phyloP scores from a whole-genome alignment of 2,888 invertebrate species.

The Harpalus rufipes region DNA sequence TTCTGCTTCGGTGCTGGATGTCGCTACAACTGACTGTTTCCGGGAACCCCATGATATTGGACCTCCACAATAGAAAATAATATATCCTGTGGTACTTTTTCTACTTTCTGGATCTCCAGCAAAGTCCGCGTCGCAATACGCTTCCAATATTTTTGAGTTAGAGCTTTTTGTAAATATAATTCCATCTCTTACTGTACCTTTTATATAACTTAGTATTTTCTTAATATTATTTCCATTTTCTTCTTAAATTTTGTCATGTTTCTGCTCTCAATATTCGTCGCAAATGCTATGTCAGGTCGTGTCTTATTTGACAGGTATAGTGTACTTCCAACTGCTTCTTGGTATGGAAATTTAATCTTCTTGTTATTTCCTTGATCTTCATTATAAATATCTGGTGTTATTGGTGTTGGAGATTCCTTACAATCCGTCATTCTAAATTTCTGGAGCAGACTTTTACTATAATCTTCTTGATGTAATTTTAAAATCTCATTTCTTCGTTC shows the following conservation, averaged over 20 bases:
- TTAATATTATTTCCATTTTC: neutral
- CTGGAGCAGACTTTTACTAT: neutral
- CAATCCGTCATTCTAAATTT: neutral
- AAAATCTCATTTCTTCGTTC: neutral
- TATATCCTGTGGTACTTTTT: constrained; percentile 25
- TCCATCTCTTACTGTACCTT: neutral
- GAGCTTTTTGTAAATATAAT: neutral
- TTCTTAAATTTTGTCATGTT: neutral
- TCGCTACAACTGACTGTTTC: constrained; percentile 70
- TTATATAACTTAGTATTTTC: neutral
- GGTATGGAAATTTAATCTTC: neutral
- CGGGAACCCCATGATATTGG: constrained; percentile 70
- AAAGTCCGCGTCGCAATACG: neutral
- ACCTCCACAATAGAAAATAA: constrained; percentile 68
- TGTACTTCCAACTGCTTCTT: constrained; percentile 11
- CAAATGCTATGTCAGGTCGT: no score
- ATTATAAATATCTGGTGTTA: neutral
- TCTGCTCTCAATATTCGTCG: no score
- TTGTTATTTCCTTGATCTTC: neutral
- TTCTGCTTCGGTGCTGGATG: constrained; percentile 21
- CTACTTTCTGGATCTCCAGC: no score
- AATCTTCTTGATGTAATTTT: neutral
- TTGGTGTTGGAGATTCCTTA: neutral
- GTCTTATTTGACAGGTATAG: neutral
- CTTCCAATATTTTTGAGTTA: neutral